Conservation (phyloP, 2,113 vertebrate species). For the Chitala chitala region DNA sequence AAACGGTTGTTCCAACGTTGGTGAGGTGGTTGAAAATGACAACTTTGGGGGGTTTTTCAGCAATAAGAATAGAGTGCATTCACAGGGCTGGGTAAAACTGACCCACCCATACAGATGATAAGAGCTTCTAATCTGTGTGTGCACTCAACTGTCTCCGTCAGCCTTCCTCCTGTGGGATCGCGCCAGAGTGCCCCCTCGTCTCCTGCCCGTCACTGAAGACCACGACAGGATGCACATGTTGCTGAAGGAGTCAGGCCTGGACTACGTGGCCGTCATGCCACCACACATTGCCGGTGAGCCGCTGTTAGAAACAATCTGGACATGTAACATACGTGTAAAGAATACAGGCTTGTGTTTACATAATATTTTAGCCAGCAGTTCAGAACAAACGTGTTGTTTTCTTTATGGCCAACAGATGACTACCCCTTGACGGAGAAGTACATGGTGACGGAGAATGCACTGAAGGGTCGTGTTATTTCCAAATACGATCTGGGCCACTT, state of each 20-base stretch:
- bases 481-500: conserved; percentile 82
- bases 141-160: conserved; percentile 34
- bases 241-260: conserved; percentile 71
- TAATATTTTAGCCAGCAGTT: no score
- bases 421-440: conserved; percentile 76
- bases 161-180: conserved; percentile 85
- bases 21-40: no score
- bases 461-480: conserved; percentile 74
- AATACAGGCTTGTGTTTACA: no score
- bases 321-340: background rate
- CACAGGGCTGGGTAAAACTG: background rate
- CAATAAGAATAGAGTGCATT: no score
- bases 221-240: conserved; percentile 78
- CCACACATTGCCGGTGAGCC: conserved; percentile 76
- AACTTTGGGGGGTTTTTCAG: no score
- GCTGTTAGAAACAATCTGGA: background rate
- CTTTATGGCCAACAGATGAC: conserved; percentile 49
- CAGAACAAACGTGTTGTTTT: background rate
- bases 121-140: background rate
- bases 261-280: conserved; percentile 81
- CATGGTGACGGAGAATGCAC: conserved; percentile 54
- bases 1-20: no score
- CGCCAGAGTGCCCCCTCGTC: conserved; percentile 68
- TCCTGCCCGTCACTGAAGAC: conserved; percentile 73
- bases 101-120: no score